Evolutionary conservation across 2,113 vertebrate genomes (phyloP).

Genomic region (Trichomycterus rosablanca): DNA sequence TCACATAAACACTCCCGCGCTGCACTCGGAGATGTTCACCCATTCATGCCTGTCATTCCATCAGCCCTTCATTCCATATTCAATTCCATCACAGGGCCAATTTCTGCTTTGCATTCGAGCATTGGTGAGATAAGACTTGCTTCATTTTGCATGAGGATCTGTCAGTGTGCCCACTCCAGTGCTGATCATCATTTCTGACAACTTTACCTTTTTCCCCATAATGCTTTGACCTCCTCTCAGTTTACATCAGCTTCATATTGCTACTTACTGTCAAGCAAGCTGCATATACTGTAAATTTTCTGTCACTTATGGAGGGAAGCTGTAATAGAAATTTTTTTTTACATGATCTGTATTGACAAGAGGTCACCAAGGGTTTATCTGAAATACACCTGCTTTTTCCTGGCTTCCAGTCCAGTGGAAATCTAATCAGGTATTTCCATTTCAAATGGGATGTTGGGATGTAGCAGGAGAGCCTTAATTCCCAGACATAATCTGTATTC

Average conservation of each 20-base stretch:
- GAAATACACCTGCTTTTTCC: slow-evolving; percentile 11
- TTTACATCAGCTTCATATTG: not conserved
- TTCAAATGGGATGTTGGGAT: slow-evolving; percentile 30
- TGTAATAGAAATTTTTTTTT: not conserved
- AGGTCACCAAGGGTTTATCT: slow-evolving; percentile 10
- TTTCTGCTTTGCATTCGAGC: slow-evolving; percentile 5
- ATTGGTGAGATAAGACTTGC: too few relatives aligned
- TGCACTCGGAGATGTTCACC: slow-evolving; percentile 15
- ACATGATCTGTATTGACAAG: slow-evolving; percentile 14
- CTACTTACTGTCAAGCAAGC: not conserved
- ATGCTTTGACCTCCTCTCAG: slow-evolving; percentile 10
- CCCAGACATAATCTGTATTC: slow-evolving; percentile 39
- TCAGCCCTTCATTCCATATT: slow-evolving; percentile 17
- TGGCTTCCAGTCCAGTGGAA: not conserved
- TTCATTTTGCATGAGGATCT: not conserved
- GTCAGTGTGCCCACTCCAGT: not conserved
- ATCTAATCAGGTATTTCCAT: slow-evolving; percentile 30
- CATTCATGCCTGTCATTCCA: not conserved
- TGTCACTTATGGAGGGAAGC: not conserved
- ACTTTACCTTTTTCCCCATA: not conserved
- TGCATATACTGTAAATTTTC: slow-evolving; percentile 10
- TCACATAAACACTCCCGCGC: slow-evolving; percentile 4
- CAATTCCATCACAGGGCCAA: slow-evolving; percentile 5
- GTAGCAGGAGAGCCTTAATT: slow-evolving; percentile 25
- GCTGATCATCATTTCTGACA: slow-evolving; percentile 15